Percentiles rank a stretch among this genome's conserved stretches.
Conservation (phyloP, 2,113 vertebrate genomes). For the Lepisosteus oculatus region DNA sequence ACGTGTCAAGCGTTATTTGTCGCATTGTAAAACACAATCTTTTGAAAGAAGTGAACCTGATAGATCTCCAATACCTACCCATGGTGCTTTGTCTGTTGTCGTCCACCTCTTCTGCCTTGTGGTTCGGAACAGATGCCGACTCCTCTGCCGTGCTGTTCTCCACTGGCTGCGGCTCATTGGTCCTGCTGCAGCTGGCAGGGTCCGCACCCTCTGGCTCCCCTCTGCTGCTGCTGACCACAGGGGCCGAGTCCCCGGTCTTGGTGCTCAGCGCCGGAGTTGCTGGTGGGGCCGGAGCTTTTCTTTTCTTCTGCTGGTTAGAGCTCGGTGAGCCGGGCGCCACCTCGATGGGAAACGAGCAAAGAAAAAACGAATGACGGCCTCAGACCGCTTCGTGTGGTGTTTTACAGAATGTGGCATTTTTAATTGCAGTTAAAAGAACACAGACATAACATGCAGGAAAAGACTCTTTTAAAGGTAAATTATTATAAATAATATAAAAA, state of each 20-base stretch:
- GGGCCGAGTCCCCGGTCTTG: constrained; percentile 69
- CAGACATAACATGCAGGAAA: no score
- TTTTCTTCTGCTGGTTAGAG: constrained; percentile 79
- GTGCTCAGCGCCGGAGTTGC: constrained; percentile 57
- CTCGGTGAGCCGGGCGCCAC: constrained; percentile 61
- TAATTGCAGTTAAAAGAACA: no score
- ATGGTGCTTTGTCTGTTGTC: constrained; percentile 79
- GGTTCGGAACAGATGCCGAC: constrained; percentile 33
- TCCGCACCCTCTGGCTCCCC: constrained; percentile 57
- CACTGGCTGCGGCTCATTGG: constrained; percentile 52
- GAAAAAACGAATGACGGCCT: no score
- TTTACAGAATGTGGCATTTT: no score
- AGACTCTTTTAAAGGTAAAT: no score
- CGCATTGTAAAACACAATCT: no score
- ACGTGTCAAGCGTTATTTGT: no score
- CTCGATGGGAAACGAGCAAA: constrained; percentile 49
- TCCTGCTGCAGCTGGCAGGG: constrained; percentile 52
- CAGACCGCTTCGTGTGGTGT: no score
- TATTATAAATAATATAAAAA: no score
- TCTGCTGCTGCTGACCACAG: constrained; percentile 68
- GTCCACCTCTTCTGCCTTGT: constrained; percentile 44
- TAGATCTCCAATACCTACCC: constrained; percentile 65
- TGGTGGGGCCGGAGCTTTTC: constrained; percentile 78
- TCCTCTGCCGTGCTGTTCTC: constrained; percentile 41
- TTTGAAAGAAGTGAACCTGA: no score